phyloP scores from a whole-genome alignment of 2,113 vertebrate genomes.

The human (Homo sapiens) region DNA sequence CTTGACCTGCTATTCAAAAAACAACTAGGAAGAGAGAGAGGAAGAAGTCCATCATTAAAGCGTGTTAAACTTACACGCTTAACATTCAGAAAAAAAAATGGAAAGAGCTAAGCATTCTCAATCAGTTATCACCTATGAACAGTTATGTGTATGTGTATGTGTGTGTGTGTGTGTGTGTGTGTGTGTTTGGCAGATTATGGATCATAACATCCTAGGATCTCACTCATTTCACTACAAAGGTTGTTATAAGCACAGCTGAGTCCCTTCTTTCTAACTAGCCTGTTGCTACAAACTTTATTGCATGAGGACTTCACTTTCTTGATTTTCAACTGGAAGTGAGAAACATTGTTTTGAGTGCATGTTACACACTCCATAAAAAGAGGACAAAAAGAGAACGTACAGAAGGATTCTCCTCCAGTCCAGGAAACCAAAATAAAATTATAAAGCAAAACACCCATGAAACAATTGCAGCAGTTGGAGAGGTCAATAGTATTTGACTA shows the following conservation, averaged over 20 bases:
- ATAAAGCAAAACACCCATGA: background rate
- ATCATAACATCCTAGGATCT: background rate
- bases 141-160: background rate
- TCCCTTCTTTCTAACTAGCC: background rate
- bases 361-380: background rate
- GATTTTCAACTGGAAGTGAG: slow-evolving; percentile 1
- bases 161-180: background rate
- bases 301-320: background rate
- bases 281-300: background rate
- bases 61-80: background rate
- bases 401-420: background rate
- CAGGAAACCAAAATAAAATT: slow-evolving; percentile 34
- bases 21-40: background rate
- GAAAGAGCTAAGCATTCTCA: background rate
- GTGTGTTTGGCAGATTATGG: background rate
- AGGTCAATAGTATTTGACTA: background rate
- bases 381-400: background rate
- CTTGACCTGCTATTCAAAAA: background rate
- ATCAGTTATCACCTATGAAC: background rate
- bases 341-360: slow-evolving; percentile 4
- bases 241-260: background rate
- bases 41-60: background rate
- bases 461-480: background rate
- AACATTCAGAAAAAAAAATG: slow-evolving; percentile 38
- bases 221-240: background rate